Conservation (phyloP, 2,113 vertebrate species). For the Sceloporus undulatus region DNA sequence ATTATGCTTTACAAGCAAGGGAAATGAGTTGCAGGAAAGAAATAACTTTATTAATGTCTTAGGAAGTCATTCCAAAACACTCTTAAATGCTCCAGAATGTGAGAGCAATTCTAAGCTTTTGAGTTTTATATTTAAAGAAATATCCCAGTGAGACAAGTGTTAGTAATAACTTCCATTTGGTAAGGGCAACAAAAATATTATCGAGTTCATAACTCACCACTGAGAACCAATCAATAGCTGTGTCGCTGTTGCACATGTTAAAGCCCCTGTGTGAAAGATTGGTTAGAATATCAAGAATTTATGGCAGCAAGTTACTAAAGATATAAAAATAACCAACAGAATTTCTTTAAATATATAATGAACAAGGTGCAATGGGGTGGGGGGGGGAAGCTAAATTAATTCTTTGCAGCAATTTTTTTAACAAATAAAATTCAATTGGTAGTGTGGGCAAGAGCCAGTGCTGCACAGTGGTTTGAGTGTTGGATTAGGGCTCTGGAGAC, state of each 20-base stretch:
- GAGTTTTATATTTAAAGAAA: background rate
- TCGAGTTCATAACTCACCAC: background rate
- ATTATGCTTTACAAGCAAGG: background rate
- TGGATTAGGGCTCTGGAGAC: too few species aligned
- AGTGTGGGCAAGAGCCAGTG: background rate
- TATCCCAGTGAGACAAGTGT: background rate
- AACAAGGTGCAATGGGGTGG: background rate
- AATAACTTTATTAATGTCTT: background rate
- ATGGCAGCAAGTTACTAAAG: background rate
- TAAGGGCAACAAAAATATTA: background rate
- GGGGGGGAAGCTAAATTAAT: background rate
- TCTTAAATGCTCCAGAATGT: background rate
- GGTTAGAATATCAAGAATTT: background rate
- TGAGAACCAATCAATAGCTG: background rate
- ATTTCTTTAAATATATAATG: background rate
- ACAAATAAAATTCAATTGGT: too few species aligned
- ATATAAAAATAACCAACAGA: background rate
- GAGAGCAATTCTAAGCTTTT: background rate
- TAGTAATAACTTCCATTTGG: background rate
- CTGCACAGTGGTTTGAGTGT: too few species aligned
- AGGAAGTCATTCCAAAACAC: background rate
- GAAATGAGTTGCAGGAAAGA: fast-evolving
- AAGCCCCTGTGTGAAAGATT: background rate
- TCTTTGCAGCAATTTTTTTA: background rate
- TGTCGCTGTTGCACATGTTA: background rate